phyloP scores from a whole-genome alignment of 2,888 invertebrate genomes.

The Liopterus haemorrhoidalis region DNA sequence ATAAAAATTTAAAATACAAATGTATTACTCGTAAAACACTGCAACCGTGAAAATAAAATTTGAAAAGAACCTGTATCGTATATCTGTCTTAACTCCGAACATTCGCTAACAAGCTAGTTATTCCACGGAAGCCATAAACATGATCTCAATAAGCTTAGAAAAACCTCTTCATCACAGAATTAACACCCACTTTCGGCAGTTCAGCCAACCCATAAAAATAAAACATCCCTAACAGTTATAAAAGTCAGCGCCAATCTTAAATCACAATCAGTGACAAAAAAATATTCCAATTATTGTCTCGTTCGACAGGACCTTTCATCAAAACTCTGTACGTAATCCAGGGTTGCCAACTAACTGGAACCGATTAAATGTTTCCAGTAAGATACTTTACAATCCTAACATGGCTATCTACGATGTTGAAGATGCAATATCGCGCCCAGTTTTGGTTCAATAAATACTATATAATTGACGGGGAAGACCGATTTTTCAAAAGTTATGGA shows the following conservation, averaged over 20 bases:
- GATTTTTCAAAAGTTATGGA: slow-evolving; percentile 17
- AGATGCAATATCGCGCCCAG: slow-evolving; percentile 16
- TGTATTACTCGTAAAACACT: not conserved
- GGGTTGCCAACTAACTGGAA: too few species aligned
- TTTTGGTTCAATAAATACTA: slow-evolving; percentile 24
- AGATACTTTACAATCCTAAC: too few species aligned
- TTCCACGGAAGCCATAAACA: slow-evolving; percentile 17
- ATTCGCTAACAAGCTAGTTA: slow-evolving; percentile 12
- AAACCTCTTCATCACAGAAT: slow-evolving; percentile 15
- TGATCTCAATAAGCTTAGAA: slow-evolving; percentile 4
- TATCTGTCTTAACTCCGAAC: too few species aligned
- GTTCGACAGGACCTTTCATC: too few species aligned
- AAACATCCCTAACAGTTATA: slow-evolving; percentile 15
- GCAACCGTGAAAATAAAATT: not conserved
- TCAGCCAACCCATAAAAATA: too few species aligned
- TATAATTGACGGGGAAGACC: slow-evolving; percentile 21
- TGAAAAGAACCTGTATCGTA: too few species aligned
- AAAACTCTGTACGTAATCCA: slow-evolving; percentile 21
- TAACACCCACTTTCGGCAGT: slow-evolving; percentile 18
- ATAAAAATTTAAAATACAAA: too few species aligned
- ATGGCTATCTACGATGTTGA: too few species aligned
- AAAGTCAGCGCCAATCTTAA: slow-evolving; percentile 19
- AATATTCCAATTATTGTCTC: slow-evolving; percentile 19
- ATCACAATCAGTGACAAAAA: slow-evolving; percentile 21
- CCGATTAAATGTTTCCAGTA: too few species aligned